Percentiles rank a stretch among this genome's conserved stretches.
Evolutionary conservation across 2,888 invertebrate species (phyloP).

Genomic region (Ochlodes sylvanus): DNA sequence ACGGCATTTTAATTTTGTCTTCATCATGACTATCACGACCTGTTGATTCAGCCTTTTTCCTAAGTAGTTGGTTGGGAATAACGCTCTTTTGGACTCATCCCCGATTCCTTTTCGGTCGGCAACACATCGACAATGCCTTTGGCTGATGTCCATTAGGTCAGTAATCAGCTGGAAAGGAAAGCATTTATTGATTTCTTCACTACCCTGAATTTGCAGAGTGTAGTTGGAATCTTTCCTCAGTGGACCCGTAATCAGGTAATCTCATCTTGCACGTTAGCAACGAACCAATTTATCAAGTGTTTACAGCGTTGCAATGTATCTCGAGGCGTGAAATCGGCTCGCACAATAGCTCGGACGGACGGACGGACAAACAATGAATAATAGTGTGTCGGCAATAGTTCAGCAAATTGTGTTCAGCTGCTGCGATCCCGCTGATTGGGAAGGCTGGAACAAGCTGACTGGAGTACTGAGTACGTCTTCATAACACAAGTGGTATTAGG

Average conservation of each 20-base stretch:
- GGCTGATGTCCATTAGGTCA: too few relatives aligned
- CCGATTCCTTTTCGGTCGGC: too few relatives aligned
- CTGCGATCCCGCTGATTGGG: conserved; percentile 28
- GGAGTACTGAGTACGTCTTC: too few relatives aligned
- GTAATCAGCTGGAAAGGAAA: too few relatives aligned
- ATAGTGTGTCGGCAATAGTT: conserved; percentile 35
- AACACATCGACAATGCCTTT: too few relatives aligned
- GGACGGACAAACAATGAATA: conserved; percentile 38
- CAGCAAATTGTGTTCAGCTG: conserved; percentile 31
- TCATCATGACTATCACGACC: too few relatives aligned
- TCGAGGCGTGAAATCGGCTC: conserved; percentile 35
- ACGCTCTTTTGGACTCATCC: too few relatives aligned
- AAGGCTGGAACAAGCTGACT: conserved; percentile 7
- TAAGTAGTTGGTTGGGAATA: too few relatives aligned
- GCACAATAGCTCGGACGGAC: conserved; percentile 33
- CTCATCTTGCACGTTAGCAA: conserved; percentile 18
- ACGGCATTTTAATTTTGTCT: too few relatives aligned
- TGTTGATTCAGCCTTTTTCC: too few relatives aligned
- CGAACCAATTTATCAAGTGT: conserved; percentile 32
- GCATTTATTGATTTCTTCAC: not conserved
- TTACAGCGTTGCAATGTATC: conserved; percentile 30
- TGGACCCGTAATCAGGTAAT: conserved; percentile 16
- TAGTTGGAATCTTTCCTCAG: conserved; percentile 2
- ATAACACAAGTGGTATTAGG: too few relatives aligned
- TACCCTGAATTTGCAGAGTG: not conserved